phyloP scores from a whole-genome alignment of 2,113 vertebrate genomes.

The Castor canadensis region DNA sequence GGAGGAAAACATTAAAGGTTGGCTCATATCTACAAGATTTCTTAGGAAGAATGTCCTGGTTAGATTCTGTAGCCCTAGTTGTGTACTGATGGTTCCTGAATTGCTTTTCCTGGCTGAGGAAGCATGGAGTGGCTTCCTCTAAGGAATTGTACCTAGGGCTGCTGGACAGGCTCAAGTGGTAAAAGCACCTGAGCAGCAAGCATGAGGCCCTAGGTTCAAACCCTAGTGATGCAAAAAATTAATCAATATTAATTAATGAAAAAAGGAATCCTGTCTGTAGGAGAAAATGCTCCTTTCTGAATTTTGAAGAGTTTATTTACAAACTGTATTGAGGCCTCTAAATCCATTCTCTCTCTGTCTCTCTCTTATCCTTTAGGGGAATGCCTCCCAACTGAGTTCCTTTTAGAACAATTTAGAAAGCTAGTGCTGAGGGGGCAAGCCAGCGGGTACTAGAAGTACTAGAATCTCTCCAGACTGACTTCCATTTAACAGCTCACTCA shows the following conservation, averaged over 20 bases:
- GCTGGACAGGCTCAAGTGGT: too few relatives aligned
- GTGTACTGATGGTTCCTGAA: neutral
- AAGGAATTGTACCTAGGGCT: neutral
- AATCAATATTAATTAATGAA: too few relatives aligned
- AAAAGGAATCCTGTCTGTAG: neutral
- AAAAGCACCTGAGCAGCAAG: too few relatives aligned
- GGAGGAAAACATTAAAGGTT: neutral
- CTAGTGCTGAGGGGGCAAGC: neutral
- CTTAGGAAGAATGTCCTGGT: neutral
- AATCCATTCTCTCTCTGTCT: neutral
- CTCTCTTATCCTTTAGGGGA: neutral
- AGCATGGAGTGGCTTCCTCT: neutral
- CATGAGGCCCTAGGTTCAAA: too few relatives aligned
- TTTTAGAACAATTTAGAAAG: conserved; percentile 9
- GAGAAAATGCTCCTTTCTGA: neutral
- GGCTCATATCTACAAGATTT: neutral
- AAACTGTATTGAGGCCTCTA: neutral
- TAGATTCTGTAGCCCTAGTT: neutral
- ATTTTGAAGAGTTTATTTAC: neutral
- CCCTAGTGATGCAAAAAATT: too few relatives aligned
- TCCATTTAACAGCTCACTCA: neutral
- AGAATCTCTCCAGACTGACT: neutral
- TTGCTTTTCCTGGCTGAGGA: neutral
- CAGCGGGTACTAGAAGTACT: neutral
- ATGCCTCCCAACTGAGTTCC: neutral